phyloP scores from a whole-genome alignment of 2,888 invertebrate species.

The Athalia cordata region DNA sequence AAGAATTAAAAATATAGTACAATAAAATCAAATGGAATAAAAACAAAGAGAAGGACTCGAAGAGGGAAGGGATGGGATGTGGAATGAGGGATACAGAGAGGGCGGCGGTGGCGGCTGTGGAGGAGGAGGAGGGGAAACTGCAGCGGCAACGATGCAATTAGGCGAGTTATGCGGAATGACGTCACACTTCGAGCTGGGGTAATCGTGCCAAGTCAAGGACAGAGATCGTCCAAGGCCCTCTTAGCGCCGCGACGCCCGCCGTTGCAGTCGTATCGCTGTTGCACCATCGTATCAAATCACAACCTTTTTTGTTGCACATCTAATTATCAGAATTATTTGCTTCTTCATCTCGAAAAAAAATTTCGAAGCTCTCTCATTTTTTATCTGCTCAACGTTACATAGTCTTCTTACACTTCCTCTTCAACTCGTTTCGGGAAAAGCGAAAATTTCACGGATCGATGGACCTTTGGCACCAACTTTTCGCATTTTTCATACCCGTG shows the following conservation, averaged over 20 bases:
- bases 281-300: not conserved
- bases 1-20: not conserved
- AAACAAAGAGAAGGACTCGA: conserved; percentile 20
- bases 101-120: not conserved
- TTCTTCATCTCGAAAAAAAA: too few species aligned
- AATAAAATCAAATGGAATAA: conserved; percentile 17
- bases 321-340: not conserved
- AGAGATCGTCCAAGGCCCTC: conserved; percentile 71
- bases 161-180: conserved; percentile 73
- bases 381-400: too few species aligned
- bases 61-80: conserved; percentile 2
- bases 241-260: conserved; percentile 12
- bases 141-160: conserved; percentile 72
- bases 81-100: conserved; percentile 19
- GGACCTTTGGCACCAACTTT: too few species aligned
- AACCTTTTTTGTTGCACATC: not conserved
- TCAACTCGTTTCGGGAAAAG: too few species aligned
- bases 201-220: conserved; percentile 74
- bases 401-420: too few species aligned
- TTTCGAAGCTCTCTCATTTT: too few species aligned
- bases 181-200: conserved; percentile 71
- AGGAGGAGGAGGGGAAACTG: conserved; percentile 53
- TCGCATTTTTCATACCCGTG: too few species aligned
- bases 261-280: not conserved
- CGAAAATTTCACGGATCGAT: too few species aligned